phyloP scores from a whole-genome alignment of 2,113 vertebrate species.

The Aptenodytes patagonicus region DNA sequence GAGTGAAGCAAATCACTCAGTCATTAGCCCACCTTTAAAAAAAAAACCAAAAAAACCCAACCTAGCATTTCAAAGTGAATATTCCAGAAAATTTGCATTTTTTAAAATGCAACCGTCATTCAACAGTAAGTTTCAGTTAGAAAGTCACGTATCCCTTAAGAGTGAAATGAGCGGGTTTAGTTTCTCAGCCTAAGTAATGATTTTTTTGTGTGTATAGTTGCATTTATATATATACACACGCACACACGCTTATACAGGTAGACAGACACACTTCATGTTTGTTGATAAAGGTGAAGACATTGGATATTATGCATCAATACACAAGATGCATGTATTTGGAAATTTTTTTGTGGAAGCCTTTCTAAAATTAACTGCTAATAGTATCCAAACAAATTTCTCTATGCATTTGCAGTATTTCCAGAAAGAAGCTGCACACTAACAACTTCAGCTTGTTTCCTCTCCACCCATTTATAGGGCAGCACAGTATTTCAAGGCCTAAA shows the following conservation, averaged over 20 bases:
- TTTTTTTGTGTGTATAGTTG: neutral
- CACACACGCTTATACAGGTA: neutral
- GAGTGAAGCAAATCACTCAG: neutral
- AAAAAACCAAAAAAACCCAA: neutral
- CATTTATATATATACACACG: fast-evolving
- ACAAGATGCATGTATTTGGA: fast-evolving
- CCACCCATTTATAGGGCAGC: neutral
- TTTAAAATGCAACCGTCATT: neutral
- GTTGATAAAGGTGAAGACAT: neutral
- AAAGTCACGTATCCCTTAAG: neutral
- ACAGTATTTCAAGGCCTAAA: neutral
- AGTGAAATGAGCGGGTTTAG: neutral
- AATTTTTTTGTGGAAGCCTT: neutral
- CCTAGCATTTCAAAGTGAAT: neutral
- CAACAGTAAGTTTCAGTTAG: neutral
- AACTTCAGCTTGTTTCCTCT: neutral
- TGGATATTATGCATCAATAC: neutral
- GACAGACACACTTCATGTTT: neutral
- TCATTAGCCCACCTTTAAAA: neutral
- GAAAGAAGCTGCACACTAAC: neutral
- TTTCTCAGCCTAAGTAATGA: neutral
- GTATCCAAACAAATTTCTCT: neutral
- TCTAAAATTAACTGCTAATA: neutral
- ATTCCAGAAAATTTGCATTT: neutral
- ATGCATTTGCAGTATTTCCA: neutral